Conservation (phyloP, 2,797 vertebrate species). For the Spondyliosoma cantharus region DNA sequence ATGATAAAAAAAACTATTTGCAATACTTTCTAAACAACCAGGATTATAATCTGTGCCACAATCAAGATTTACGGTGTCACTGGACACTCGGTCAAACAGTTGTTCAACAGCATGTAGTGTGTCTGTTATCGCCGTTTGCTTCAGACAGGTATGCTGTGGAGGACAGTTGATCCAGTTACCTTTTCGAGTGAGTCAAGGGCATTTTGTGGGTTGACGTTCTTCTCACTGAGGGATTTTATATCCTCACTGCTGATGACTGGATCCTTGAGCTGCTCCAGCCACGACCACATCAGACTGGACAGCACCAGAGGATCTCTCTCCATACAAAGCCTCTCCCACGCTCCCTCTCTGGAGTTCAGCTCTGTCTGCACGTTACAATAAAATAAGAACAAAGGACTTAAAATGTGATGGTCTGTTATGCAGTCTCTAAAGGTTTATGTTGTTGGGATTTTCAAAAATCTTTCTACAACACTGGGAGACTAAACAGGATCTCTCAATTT, state of each 20-base stretch:
- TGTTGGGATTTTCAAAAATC: not conserved
- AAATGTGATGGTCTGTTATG: not conserved
- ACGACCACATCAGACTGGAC: constrained; percentile 96
- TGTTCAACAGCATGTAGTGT: not conserved
- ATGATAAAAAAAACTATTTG: not conserved
- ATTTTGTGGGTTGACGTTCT: constrained; percentile 79
- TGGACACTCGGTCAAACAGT: not conserved
- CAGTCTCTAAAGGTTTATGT: not conserved
- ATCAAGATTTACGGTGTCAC: not conserved
- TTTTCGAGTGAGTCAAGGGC: constrained; percentile 89
- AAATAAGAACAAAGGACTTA: too few species aligned
- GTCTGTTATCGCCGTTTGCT: not conserved
- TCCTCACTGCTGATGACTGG: constrained; percentile 90
- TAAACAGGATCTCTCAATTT: not conserved
- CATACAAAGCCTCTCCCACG: constrained; percentile 92
- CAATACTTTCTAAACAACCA: not conserved
- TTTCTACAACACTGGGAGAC: not conserved
- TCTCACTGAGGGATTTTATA: constrained; percentile 83
- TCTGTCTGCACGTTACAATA: constrained; percentile 84
- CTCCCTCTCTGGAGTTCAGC: constrained; percentile 92
- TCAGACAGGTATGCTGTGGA: not conserved
- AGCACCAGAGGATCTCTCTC: constrained; percentile 93
- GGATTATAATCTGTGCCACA: not conserved
- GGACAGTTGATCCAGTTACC: constrained; percentile 77
- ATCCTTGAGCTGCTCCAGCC: constrained; percentile 96